phyloP scores from a whole-genome alignment of 2,888 invertebrate genomes.

The Chrysolina americana region DNA sequence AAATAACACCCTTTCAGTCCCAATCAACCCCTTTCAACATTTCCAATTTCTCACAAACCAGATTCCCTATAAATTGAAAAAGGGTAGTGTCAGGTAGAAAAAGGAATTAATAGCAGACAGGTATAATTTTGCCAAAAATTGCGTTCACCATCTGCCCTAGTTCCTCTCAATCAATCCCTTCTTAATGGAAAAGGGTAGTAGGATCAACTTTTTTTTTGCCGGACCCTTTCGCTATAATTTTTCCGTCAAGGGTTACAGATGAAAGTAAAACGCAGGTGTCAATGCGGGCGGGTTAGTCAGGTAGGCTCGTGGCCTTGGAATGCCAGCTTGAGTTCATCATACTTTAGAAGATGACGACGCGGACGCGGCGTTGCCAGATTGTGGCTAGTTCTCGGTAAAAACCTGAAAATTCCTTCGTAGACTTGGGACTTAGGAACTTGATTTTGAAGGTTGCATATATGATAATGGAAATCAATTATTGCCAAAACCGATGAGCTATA shows the following conservation, averaged over 20 bases:
- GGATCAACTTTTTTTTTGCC: slow-evolving; percentile 47
- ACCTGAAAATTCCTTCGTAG: neutral
- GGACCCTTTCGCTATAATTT: slow-evolving; percentile 52
- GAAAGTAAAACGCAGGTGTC: slow-evolving; percentile 53
- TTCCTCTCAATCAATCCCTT: slow-evolving; percentile 48
- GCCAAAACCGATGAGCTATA: too few species aligned
- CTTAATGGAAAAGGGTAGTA: slow-evolving; percentile 49
- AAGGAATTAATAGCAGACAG: slow-evolving; percentile 43
- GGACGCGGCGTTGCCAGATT: slow-evolving; percentile 39
- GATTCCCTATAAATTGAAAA: slow-evolving; percentile 42
- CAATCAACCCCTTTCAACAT: slow-evolving; percentile 45
- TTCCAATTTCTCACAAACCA: slow-evolving; percentile 52
- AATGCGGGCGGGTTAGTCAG: slow-evolving; percentile 40
- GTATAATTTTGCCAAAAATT: slow-evolving; percentile 53
- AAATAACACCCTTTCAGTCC: slow-evolving; percentile 46
- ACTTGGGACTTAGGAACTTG: neutral
- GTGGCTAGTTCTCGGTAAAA: neutral
- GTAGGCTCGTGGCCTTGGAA: slow-evolving; percentile 53
- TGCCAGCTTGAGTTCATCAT: slow-evolving; percentile 55
- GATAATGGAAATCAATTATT: too few species aligned
- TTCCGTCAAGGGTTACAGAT: slow-evolving; percentile 41
- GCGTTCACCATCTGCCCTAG: slow-evolving; percentile 57
- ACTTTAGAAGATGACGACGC: slow-evolving; percentile 36
- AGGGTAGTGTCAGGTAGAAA: slow-evolving; percentile 53
- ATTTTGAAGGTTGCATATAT: too few species aligned